Evolutionary conservation across 2,888 invertebrate genomes (phyloP).

Genomic region (Limnephilus marmoratus): DNA sequence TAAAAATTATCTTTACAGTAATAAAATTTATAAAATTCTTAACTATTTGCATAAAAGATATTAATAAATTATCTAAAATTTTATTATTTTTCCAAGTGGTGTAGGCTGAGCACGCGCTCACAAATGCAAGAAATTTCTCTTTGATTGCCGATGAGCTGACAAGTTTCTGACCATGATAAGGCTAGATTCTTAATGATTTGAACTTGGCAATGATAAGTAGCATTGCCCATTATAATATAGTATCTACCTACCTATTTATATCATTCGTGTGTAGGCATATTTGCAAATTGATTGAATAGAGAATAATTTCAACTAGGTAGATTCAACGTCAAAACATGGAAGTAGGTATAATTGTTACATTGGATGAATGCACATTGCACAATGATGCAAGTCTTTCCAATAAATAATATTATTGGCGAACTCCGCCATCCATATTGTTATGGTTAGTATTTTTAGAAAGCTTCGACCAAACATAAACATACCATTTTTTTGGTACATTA

Average conservation of each 20-base stretch:
- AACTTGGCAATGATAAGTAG: background rate
- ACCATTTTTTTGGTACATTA: too few relatives aligned
- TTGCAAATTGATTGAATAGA: background rate
- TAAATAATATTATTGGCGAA: background rate
- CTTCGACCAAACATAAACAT: too few relatives aligned
- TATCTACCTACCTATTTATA: background rate
- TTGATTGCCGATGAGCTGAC: background rate
- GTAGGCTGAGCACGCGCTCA: background rate
- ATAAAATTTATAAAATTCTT: background rate
- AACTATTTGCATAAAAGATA: background rate
- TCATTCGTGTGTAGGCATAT: background rate
- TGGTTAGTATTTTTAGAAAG: background rate
- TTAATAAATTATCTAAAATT: too few relatives aligned
- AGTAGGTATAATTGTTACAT: background rate
- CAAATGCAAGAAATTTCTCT: background rate
- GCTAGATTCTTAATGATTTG: background rate
- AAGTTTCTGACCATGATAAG: background rate
- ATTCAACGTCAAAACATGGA: background rate
- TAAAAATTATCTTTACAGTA: too few relatives aligned
- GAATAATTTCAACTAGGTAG: background rate
- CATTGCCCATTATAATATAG: background rate
- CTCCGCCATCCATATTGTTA: background rate
- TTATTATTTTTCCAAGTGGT: background rate
- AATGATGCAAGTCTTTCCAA: background rate
- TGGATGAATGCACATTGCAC: background rate